Base-by-base conservation (phyloP, 2,888 invertebrate species). In the Junonia oenone region DNA sequence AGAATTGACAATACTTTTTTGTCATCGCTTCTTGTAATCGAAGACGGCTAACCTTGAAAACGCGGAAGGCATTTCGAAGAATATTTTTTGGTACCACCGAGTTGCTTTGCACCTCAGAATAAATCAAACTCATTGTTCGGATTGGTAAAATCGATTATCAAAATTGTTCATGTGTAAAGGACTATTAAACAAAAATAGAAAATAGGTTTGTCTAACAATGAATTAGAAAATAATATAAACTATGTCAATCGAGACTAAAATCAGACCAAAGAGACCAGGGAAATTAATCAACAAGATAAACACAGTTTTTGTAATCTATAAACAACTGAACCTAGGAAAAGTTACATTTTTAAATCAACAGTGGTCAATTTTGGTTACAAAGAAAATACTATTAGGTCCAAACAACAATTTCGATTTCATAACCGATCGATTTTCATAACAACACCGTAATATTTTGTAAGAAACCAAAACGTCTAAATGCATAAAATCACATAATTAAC, bases 61-160 rank as follows among this genome's bases (percentile, higher is more conserved):
- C 72, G 59, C 83, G 84, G 83, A 85, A 83, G 81, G 64, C 72
- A 65, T 63, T 63, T 68, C 68, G 70, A 75, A 72, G 70, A 76
- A 67, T 72, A 71, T 69, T 68, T 60, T 71, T 69, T 69, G 68
- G 71, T 65, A 53, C 61, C 63, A 65, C 53, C 59, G 49, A 43
- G 51, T 53, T 58, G 51, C 55, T 56, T 60, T 53, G 58, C 55
- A 61, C 53, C 53, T 55, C 48, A 38, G 43, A 55, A 52, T 53
- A 58, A 53, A 55, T 51, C 54, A 45, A 55, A 52, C 53, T 58
- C 52, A 58, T 58, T 61, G 55, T 58, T 58, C 58, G 50, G 55
- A 55, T 58, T 52, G 46, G 48, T 55, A 45, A 55, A 60, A 54
- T 58, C 58, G 51, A 51, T 61, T 55, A 58, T 55, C 49, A 50